Base-by-base conservation (phyloP, 1,140 invertebrate species). In the Heliothis virescens region DNA sequence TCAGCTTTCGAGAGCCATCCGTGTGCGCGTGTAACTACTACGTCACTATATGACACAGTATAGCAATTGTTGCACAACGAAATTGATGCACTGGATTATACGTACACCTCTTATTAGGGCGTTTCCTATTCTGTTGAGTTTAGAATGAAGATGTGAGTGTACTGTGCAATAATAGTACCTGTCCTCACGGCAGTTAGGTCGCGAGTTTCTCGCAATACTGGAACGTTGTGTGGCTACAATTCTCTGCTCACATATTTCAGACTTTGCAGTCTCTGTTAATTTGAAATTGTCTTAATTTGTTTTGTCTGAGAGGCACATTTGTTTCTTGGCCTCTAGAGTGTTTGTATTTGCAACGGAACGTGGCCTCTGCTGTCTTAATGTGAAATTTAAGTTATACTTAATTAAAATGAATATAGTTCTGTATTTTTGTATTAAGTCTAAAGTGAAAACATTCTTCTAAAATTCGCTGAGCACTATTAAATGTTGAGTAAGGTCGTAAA, bases 231-330 rank as follows among this genome's bases (percentile, higher is more conserved):
- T 83, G 81, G 79, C 85, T 86, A 83, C 85, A 85, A 87, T 85
- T 86, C 82, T 85, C 80, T 41, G 81, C 82, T 85, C 80, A 86
- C 84, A 90, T 90, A 92, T 88, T 91, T 91, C 84, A 89, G 86
- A 86, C 84, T 88, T 91, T 86, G 83, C 82, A 86, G 86, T 89
- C 82, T 87, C 83, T 86, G 87, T 90, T 91, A 92, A 91, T 92
- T 89, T 87, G 83, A 86, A 91, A 91, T 91, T 92, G 89, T 90
- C 88, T 91, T 91, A 92, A 92, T 90, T 91, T 90, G 89, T 89
- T 92, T 89, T 83, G 83, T 85, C 81, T 83, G 83, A 80, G 79
- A 84, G 59, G 81, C 81, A 81, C 87, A 89, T 88, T 90, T 90
- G 81, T 88, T 89, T 86, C 83, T 85, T 87, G 79, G 85, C 82